Evolutionary conservation across 1,140 invertebrate genomes (phyloP).

Genomic region (Drosophila miranda): DNA sequence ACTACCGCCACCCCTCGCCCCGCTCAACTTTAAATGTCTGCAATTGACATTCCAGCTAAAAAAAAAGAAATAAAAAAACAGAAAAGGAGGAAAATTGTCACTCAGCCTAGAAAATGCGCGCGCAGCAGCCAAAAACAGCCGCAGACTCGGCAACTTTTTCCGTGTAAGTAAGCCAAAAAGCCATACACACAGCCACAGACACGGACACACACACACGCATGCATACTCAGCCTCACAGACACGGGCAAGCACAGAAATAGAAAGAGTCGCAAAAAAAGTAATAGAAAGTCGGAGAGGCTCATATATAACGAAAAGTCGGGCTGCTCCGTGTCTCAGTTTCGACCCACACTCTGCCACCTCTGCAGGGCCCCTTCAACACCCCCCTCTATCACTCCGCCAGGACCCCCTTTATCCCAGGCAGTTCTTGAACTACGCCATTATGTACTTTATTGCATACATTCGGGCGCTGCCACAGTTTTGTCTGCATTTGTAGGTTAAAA

Average conservation of each 20-base stretch:
- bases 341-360: background rate
- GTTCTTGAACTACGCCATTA: constrained; percentile 78
- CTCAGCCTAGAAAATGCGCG: constrained; percentile 74
- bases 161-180: constrained; percentile 66
- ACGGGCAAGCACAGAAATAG: background rate
- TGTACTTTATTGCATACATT: constrained; percentile 80
- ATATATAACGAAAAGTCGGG: constrained; percentile 39
- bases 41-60: constrained; percentile 73
- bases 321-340: constrained; percentile 38
- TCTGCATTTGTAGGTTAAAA: constrained; percentile 61
- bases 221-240: constrained; percentile 20
- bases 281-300: constrained; percentile 62
- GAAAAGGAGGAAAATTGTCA: constrained; percentile 56
- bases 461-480: constrained; percentile 66
- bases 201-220: constrained; percentile 30
- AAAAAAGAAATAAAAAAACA: constrained; percentile 30
- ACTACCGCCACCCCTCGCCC: background rate
- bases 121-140: constrained; percentile 66
- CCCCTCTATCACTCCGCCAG: background rate
- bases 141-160: constrained; percentile 48
- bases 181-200: constrained; percentile 32
- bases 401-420: constrained; percentile 25
- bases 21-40: constrained; percentile 75
- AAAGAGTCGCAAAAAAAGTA: constrained; percentile 58
- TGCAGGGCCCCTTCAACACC: background rate